phyloP scores from a whole-genome alignment of 2,113 vertebrate genomes.

The Tympanuchus pallidicinctus region DNA sequence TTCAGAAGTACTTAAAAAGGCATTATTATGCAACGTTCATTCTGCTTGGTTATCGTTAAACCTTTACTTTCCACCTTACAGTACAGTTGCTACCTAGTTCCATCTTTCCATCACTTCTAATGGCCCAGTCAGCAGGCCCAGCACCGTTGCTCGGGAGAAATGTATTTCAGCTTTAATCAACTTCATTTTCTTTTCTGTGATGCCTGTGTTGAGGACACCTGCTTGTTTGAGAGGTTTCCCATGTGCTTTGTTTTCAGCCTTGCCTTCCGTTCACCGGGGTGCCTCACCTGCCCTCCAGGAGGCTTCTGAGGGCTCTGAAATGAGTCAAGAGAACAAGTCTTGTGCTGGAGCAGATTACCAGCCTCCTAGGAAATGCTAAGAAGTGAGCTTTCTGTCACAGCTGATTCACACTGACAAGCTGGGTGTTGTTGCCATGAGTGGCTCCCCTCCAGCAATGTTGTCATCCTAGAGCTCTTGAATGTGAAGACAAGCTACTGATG shows the following conservation, averaged over 20 bases:
- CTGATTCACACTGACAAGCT: not conserved
- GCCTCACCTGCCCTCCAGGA: not conserved
- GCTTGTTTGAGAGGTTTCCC: not conserved
- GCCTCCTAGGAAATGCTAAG: not conserved
- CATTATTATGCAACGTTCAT: not conserved
- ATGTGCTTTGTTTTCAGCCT: not conserved
- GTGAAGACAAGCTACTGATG: not conserved
- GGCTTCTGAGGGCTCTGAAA: not conserved
- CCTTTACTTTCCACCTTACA: not conserved
- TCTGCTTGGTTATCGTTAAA: not conserved
- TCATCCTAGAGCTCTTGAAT: not conserved
- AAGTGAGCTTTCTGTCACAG: rapidly evolving
- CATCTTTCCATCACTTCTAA: rapidly evolving
- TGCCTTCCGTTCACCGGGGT: rapidly evolving
- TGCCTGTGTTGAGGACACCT: not conserved
- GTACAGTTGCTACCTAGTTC: not conserved
- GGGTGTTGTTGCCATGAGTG: rapidly evolving
- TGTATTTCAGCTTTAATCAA: not conserved
- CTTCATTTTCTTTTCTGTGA: not conserved
- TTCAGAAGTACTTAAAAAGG: not conserved
- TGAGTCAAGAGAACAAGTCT: not conserved
- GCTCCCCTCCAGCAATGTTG: not conserved
- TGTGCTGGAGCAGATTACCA: rapidly evolving
- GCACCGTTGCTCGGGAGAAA: not conserved
- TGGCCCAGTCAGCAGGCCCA: not conserved